Base-by-base conservation (phyloP, 2,113 vertebrate genomes). In the Sander lucioperca region DNA sequence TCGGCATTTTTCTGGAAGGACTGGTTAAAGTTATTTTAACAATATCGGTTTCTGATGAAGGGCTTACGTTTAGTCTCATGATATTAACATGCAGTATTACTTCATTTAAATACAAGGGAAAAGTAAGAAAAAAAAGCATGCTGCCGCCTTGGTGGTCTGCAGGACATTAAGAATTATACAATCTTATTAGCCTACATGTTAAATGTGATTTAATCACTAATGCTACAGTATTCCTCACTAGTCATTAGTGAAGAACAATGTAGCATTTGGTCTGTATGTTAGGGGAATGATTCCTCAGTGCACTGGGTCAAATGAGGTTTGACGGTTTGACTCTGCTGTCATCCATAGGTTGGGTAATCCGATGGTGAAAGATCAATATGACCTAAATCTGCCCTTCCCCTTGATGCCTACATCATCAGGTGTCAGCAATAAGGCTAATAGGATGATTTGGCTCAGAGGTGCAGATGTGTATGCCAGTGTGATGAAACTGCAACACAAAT, bases 371-470 rank as follows among this genome's bases (percentile, higher is more conserved):
- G 88, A 88, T 82, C 83, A 90, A 86, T 92, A 87, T 86, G 87
- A 78, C 83, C 89, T 84, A 79, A 85, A 72, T 71, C 61, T 91
- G 77, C 84, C 80, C 88, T 85, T 83, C 45, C 21, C 58, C 70
- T 47, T 66, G 67, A 84, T 74, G 45, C 51, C 68, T 1, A 62
- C 73, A 79, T 92, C 77, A 93, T 93, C 90, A 66, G 76, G 90
- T 94, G 85, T 90, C 88, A 88, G 91, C 89, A 95, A 94, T 95
- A 95, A 92, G 50, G 80, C 83, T 95, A 95, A 96, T 94, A 94
- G 86, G 80, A 91, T 86, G 57, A 90, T 91, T 74, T 93, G 88
- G 90, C 87, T 93, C 83, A 88, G 86, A 78, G 56, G 62, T 79
- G 77, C 39, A 80, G 74, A 89, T 91, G 76, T 86, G 80, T 36